Conservation (phyloP, 2,113 vertebrate species). For the Nanger granti region DNA sequence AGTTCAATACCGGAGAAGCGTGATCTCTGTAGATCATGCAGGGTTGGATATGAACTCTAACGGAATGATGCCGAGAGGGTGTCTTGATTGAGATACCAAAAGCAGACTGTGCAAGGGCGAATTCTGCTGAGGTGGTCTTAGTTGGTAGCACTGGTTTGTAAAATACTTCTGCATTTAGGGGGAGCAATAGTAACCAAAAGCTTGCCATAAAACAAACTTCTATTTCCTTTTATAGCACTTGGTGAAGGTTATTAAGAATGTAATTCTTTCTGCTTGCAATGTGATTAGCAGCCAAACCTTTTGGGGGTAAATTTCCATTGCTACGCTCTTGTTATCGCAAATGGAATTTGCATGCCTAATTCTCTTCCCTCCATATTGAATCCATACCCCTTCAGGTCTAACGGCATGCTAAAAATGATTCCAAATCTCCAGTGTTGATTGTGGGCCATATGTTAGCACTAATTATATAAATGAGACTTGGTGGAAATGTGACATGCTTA, state of each 20-base stretch:
- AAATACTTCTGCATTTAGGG: constrained; percentile 41
- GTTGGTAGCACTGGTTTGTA: constrained; percentile 14
- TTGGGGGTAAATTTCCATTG: constrained; percentile 73
- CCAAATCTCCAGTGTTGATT: constrained; percentile 82
- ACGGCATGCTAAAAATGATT: constrained; percentile 82
- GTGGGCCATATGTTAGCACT: constrained; percentile 85
- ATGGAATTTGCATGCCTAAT: constrained; percentile 77
- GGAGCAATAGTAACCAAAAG: constrained; percentile 50
- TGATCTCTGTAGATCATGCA: not conserved
- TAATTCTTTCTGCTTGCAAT: constrained; percentile 60
- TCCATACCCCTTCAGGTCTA: constrained; percentile 80
- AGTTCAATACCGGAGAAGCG: not conserved
- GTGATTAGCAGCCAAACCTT: constrained; percentile 66
- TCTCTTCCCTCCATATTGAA: constrained; percentile 76
- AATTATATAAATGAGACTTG: constrained; percentile 87
- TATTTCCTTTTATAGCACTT: constrained; percentile 66
- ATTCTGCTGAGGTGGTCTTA: not conserved
- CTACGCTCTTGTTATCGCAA: constrained; percentile 66
- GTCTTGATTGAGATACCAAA: not conserved
- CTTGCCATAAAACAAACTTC: constrained; percentile 58
- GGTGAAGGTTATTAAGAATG: constrained; percentile 63
- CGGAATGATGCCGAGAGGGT: not conserved
- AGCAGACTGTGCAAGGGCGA: not conserved
- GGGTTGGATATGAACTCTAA: not conserved
- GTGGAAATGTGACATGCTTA: constrained; percentile 80